Evolutionary conservation across 2,888 invertebrate species (phyloP).

Genomic region (Cordilura impudica): DNA sequence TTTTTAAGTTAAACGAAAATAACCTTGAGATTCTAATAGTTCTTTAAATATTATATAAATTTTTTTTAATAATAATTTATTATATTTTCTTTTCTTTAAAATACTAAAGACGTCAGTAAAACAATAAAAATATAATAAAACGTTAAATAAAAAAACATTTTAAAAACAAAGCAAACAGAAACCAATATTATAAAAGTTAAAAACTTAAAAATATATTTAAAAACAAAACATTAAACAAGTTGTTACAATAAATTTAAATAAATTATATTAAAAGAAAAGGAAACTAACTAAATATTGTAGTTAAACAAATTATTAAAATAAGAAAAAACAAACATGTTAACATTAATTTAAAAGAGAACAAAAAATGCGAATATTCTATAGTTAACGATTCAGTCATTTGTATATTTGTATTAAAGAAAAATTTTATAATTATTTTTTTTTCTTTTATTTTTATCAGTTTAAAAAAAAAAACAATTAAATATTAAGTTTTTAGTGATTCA

Average conservation of each 20-base stretch:
- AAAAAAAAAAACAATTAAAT: slow-evolving; percentile 21
- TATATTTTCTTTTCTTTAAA: neutral
- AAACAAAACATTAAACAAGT: slow-evolving; percentile 11
- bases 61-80: neutral
- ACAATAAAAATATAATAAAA: slow-evolving; percentile 6
- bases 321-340: slow-evolving; percentile 18
- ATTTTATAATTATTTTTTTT: slow-evolving; percentile 35
- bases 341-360: slow-evolving; percentile 9
- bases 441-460: slow-evolving; percentile 20
- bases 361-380: slow-evolving; percentile 16
- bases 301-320: slow-evolving; percentile 30
- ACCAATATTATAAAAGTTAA: slow-evolving; percentile 17
- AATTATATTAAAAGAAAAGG: neutral
- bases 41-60: neutral
- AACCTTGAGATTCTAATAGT: slow-evolving; percentile 20
- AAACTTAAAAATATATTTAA: slow-evolving; percentile 10
- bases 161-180: neutral
- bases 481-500: slow-evolving; percentile 49
- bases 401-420: slow-evolving; percentile 54
- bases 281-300: slow-evolving; percentile 43
- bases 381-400: slow-evolving; percentile 48
- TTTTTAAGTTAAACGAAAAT: too few species aligned
- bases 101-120: slow-evolving; percentile 52
- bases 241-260: slow-evolving; percentile 47
- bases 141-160: slow-evolving; percentile 12